phyloP scores from a whole-genome alignment of 2,113 vertebrate genomes.

The Rhinolophus sinicus region DNA sequence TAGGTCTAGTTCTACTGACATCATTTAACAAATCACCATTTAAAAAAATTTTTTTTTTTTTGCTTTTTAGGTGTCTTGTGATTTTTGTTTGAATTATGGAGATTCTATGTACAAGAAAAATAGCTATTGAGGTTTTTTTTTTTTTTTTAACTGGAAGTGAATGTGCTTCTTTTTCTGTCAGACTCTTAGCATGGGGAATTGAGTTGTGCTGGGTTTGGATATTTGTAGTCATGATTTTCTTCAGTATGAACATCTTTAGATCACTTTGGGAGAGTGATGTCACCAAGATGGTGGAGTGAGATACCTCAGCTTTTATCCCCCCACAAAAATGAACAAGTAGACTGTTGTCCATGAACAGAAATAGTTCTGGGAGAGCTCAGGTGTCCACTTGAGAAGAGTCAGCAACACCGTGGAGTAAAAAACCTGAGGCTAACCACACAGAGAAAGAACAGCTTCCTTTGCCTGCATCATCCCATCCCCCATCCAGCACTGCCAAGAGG shows the following conservation, averaged over 20 bases:
- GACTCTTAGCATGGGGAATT: background rate
- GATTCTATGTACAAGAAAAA: background rate
- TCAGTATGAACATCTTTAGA: background rate
- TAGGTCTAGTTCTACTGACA: background rate
- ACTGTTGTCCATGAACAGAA: background rate
- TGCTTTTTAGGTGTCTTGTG: background rate
- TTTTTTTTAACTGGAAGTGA: background rate
- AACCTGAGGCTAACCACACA: background rate
- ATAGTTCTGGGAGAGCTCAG: background rate
- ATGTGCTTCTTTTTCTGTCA: background rate
- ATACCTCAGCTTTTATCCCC: background rate
- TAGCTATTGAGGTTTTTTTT: background rate
- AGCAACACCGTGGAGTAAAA: background rate
- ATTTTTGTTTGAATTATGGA: background rate
- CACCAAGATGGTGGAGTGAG: background rate
- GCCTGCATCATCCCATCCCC: background rate
- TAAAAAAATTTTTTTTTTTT: background rate
- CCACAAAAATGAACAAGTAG: background rate
- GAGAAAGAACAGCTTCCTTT: background rate
- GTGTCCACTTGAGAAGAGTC: background rate
- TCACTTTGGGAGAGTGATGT: background rate
- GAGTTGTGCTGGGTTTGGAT: background rate
- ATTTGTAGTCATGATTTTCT: background rate
- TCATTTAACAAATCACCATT: background rate
- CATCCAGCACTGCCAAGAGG: background rate